phyloP scores from a whole-genome alignment of 2,113 vertebrate genomes.

The Grus americana region DNA sequence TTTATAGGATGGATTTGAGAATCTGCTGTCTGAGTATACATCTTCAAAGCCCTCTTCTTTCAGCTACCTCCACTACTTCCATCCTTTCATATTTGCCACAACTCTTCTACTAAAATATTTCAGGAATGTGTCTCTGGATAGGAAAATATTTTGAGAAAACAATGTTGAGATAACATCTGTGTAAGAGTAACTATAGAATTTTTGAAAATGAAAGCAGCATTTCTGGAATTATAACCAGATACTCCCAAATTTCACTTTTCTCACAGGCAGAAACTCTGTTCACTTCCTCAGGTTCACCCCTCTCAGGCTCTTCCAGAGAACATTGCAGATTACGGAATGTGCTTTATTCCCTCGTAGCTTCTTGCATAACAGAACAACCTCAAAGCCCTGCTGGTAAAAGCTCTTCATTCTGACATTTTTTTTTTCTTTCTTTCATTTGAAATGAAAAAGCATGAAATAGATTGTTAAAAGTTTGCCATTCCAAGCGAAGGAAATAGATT shows the following conservation, averaged over 20 bases:
- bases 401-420: not conserved
- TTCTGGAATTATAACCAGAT: not conserved
- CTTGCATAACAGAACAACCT: not conserved
- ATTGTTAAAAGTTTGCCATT: not conserved
- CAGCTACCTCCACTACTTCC: not conserved
- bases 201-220: not conserved
- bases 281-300: not conserved
- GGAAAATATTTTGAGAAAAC: not conserved
- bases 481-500: not conserved
- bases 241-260: not conserved
- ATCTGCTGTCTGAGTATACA: not conserved
- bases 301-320: not conserved
- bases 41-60: not conserved
- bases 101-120: not conserved
- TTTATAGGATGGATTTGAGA: not conserved
- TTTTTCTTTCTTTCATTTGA: not conserved
- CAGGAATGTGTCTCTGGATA: not conserved
- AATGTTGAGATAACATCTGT: not conserved
- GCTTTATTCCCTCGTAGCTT: not conserved
- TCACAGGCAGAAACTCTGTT: not conserved
- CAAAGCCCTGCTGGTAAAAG: not conserved
- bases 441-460: not conserved
- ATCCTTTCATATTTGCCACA: not conserved
- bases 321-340: not conserved
- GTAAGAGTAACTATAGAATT: not conserved